A percentile compares a stretch with the other conserved stretches of the same genome.
Conservation (phyloP, 2,113 vertebrate species). For the Sylvilagus bachmani region DNA sequence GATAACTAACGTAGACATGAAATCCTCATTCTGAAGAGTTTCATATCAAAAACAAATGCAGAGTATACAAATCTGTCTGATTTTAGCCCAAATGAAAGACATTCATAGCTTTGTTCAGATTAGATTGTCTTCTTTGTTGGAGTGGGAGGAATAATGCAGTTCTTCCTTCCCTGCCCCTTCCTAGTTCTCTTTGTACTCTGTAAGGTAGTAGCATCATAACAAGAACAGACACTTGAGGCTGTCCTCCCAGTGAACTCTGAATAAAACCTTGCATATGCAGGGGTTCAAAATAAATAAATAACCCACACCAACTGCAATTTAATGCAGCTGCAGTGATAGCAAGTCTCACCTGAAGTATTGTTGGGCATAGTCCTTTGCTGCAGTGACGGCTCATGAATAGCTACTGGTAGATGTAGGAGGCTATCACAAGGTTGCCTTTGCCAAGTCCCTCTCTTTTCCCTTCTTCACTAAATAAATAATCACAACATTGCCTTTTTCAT, state of each 20-base stretch:
- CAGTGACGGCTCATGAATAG: not conserved
- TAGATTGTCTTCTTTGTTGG: not conserved
- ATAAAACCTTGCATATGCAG: constrained; percentile 30
- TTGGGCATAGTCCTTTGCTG: not conserved
- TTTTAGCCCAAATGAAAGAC: constrained; percentile 42
- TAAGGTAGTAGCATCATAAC: not conserved
- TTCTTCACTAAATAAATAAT: constrained; percentile 33
- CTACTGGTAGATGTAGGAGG: constrained; percentile 36
- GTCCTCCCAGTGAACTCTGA: not conserved
- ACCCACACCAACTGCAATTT: constrained; percentile 29
- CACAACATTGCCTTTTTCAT: constrained; percentile 6
- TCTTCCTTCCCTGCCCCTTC: not conserved
- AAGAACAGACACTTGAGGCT: not conserved
- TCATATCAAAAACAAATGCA: constrained; percentile 29
- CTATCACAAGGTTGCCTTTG: constrained; percentile 43
- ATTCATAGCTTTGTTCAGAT: constrained; percentile 29
- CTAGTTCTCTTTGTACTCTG: constrained; percentile 11
- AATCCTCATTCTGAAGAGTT: constrained; percentile 4
- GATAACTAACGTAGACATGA: constrained; percentile 51
- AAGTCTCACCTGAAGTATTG: constrained; percentile 11
- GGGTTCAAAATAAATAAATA: not conserved
- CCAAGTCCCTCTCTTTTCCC: constrained; percentile 7
- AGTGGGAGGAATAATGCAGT: not conserved
- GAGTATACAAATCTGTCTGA: constrained; percentile 1
- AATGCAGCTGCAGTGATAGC: not conserved